Conservation (phyloP, 1,140 invertebrate genomes). For the Nephila pilipes region DNA sequence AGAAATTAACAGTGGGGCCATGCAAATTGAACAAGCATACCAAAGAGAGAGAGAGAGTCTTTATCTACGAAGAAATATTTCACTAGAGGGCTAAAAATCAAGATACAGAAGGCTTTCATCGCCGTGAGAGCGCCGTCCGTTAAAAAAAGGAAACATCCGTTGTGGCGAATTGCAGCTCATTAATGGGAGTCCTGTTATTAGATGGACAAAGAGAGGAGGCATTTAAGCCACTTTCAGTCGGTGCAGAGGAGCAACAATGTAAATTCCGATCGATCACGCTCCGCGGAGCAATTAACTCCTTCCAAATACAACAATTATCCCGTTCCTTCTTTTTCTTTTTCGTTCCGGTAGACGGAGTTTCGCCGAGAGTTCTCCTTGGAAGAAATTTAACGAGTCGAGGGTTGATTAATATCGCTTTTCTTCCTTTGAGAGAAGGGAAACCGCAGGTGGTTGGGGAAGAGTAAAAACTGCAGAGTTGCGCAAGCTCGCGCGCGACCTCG, state of each 20-base stretch:
- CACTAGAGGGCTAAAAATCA: too few relatives aligned
- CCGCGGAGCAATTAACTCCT: background rate
- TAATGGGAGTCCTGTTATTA: background rate
- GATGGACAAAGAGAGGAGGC: background rate
- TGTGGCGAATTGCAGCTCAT: slow-evolving; percentile 12
- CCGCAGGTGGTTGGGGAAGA: background rate
- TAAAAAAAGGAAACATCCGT: too few relatives aligned
- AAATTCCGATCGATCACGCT: slow-evolving; percentile 13
- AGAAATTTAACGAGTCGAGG: background rate
- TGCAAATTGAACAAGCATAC: too few relatives aligned
- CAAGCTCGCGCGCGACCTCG: background rate
- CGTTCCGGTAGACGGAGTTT: background rate
- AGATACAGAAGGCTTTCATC: too few relatives aligned
- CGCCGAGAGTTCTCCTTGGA: background rate
- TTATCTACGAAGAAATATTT: too few relatives aligned
- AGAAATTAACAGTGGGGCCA: too few relatives aligned
- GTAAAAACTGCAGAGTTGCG: background rate
- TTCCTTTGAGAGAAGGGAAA: background rate
- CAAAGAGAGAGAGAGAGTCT: too few relatives aligned
- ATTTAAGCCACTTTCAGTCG: background rate
- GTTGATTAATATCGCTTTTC: background rate
- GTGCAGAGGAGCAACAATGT: background rate
- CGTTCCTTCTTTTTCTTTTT: background rate
- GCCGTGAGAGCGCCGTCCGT: too few relatives aligned
- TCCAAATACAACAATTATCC: slow-evolving; percentile 5